These are phyloP conservation scores for Heliconius himera DNA, from an alignment of 1,140 invertebrate genomes.

Conservation along the genomic window DNA sequence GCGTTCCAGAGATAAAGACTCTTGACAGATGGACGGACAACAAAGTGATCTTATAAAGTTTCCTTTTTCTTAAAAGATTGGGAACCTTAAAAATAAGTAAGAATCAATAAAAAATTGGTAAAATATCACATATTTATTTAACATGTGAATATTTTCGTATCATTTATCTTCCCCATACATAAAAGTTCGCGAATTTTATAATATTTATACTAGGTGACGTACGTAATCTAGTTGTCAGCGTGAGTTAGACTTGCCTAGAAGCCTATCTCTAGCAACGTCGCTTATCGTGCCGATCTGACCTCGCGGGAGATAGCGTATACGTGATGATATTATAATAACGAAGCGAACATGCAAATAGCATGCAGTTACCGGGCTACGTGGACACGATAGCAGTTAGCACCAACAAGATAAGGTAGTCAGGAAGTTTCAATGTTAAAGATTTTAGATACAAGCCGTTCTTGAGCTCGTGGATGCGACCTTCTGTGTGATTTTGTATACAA, in stretches of 20 bases:
- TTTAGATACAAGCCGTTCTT: constrained; percentile 19
- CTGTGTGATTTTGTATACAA: background rate
- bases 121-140: no score
- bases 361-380: constrained; percentile 41
- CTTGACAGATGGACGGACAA: no score
- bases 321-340: constrained; percentile 52
- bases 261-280: constrained; percentile 42
- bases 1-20: no score
- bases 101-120: no score
- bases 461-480: background rate
- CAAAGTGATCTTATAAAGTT: no score
- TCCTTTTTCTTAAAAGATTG: no score
- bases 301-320: constrained; percentile 49
- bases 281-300: constrained; percentile 60
- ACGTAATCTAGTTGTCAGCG: constrained; percentile 39
- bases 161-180: background rate
- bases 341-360: constrained; percentile 41
- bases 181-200: background rate
- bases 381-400: constrained; percentile 38
- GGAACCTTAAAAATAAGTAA: no score
- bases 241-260: constrained; percentile 36
- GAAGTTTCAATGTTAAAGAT: constrained; percentile 36
- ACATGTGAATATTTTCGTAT: no score
- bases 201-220: background rate
- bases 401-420: constrained; percentile 34